A percentile compares a stretch with the other conserved stretches of the same genome.
Conservation (phyloP, 2,888 invertebrate genomes). For the Yponomeuta malinellus region DNA sequence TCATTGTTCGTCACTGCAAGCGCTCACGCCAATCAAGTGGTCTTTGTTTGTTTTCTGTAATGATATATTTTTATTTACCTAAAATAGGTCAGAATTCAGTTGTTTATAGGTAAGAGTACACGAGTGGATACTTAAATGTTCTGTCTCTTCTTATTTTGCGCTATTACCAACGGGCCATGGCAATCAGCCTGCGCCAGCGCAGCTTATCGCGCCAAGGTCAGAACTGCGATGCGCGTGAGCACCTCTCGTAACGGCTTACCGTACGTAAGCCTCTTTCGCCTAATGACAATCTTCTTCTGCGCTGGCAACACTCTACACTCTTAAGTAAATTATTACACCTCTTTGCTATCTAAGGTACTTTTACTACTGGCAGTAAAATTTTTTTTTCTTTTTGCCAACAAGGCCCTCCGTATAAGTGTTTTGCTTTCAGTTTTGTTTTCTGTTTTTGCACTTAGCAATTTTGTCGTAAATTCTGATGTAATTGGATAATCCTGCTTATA, state of each 20-base stretch:
- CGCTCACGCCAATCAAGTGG: too few species aligned
- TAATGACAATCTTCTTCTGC: conserved; percentile 5
- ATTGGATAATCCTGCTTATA: not conserved
- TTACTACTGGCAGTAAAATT: not conserved
- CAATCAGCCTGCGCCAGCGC: conserved; percentile 25
- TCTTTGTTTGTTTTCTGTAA: too few species aligned
- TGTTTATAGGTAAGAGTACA: too few species aligned
- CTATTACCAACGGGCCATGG: conserved; percentile 17
- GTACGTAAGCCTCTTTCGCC: not conserved
- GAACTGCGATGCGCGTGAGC: conserved; percentile 30
- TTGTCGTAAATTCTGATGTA: not conserved
- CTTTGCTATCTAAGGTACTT: not conserved
- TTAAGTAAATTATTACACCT: not conserved
- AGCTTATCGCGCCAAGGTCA: conserved; percentile 40
- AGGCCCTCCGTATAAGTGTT: not conserved
- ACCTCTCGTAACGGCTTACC: conserved; percentile 2
- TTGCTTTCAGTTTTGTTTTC: not conserved
- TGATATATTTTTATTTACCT: too few species aligned
- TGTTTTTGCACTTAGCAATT: not conserved
- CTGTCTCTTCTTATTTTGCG: not conserved
- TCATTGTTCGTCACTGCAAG: too few species aligned
- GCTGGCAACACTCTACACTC: not conserved
- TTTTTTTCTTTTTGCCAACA: not conserved
- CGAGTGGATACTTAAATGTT: not conserved
- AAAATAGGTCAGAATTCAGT: too few species aligned